Evolutionary conservation across 2,797 vertebrate species (phyloP).

Genomic region (Silurus lanzhouensis): DNA sequence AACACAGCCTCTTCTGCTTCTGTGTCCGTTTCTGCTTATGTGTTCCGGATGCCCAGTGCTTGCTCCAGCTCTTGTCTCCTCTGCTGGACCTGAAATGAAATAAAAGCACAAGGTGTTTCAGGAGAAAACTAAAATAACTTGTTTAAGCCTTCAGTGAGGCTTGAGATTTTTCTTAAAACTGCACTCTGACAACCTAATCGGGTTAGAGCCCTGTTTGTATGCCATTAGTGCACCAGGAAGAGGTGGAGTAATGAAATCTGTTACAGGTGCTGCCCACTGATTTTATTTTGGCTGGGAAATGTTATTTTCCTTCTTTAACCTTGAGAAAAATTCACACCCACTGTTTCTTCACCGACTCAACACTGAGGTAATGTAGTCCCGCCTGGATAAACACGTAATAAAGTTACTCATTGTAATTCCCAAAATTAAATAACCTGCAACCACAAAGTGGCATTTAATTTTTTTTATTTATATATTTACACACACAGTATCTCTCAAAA

Average conservation of each 20-base stretch:
- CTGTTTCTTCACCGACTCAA: neutral
- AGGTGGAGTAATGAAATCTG: neutral
- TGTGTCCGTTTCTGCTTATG: constrained; percentile 71
- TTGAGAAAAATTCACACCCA: neutral
- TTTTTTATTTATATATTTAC: too few species aligned
- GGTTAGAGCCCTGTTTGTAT: neutral
- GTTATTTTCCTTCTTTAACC: neutral
- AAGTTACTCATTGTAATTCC: too few species aligned
- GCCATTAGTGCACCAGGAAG: neutral
- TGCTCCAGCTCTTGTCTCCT: constrained; percentile 96
- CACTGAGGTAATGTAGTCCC: neutral
- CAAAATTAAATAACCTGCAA: too few species aligned
- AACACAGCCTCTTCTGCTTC: constrained; percentile 32
- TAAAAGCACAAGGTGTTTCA: neutral
- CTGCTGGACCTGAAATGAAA: constrained; percentile 87
- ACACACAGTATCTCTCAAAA: too few species aligned
- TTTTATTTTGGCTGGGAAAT: neutral
- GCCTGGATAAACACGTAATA: neutral
- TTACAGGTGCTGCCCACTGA: neutral
- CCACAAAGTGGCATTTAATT: too few species aligned
- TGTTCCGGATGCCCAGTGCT: constrained; percentile 97
- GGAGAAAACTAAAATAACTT: neutral
- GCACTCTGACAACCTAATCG: neutral
- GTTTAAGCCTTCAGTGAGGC: neutral
- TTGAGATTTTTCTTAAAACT: neutral